Evolutionary conservation across 2,113 vertebrate genomes (phyloP), one percentile per base, ranked within the genome.

Genomic region (Pomatorhinus ruficollis): DNA sequence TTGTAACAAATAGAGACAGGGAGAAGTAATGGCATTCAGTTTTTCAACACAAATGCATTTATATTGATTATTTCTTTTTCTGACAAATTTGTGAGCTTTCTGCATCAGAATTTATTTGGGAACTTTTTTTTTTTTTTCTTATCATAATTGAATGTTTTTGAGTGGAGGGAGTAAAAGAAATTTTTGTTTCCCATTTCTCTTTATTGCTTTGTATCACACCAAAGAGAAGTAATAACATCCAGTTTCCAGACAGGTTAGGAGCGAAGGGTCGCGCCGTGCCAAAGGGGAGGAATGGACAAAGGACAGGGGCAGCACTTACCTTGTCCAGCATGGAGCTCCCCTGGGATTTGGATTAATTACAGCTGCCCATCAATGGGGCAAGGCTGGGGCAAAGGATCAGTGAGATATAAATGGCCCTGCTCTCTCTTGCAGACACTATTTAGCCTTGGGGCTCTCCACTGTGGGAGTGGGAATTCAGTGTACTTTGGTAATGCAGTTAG

Each of bases 1-100:
- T 87, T 83, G 42, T 76, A 79, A 93, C 65, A 94, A 93, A 83
- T 49, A 60, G 83, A 75, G 65, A 76, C 77, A 87, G 45, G 24
- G 49, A 95, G 50, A 31, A 16, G 28, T 75, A 85, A 74, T 37
- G 79, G 19, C 33, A 16, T 87, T 83, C 70, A 70, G 33, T 65
- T 42, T 92, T 95, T 86, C 80, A 77, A 60, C 30, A 66, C 21
- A 87, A 93, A 93, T 77, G 14, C 8, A 5, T 63, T 21, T 50
- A 10, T 69, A 88, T 89, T 40, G 39, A 75, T 87, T 89, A 53
- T 35, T 92, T 78, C 5, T 64, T 89, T 74, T 81, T 53, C 33
- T 69, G 45, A 75, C 5, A 82, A 76, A 54, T 70, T 40, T 2
- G 1, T 45, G 50, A 76, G 59, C 11, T 65, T 75, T 74, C 28